phyloP scores from a whole-genome alignment of 2,888 invertebrate species.

The Polymixis lichenea region DNA sequence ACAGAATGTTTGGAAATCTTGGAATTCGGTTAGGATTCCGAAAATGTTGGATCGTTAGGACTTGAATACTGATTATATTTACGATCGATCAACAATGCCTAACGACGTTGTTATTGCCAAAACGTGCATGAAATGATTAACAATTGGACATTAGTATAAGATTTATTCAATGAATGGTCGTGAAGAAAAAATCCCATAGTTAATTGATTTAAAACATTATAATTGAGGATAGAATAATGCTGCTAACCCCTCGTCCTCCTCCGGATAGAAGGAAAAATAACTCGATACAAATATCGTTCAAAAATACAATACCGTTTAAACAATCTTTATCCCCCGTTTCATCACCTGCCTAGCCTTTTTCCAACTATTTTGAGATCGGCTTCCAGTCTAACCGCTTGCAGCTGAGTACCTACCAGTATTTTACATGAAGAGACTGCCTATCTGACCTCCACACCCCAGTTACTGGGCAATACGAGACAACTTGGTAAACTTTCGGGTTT shows the following conservation, averaged over 20 bases:
- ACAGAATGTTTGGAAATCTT: conserved; percentile 8
- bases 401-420: no score
- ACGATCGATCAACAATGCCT: conserved; percentile 24
- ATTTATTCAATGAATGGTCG: background rate
- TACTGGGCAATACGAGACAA: no score
- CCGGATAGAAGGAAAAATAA: conserved; percentile 12
- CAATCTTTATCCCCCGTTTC: background rate
- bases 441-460: no score
- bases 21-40: conserved; percentile 24
- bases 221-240: background rate
- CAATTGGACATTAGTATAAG: background rate
- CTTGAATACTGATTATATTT: conserved; percentile 35
- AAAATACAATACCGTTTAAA: background rate
- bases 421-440: no score
- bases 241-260: background rate
- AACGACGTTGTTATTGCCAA: conserved; percentile 46
- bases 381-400: no score
- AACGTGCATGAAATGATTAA: conserved; percentile 29
- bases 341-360: no score
- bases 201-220: background rate
- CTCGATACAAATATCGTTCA: background rate
- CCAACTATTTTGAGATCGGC: no score
- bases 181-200: background rate
- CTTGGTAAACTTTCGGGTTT: no score
- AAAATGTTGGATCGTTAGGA: conserved; percentile 21